These are phyloP conservation scores for Solen grandis DNA, from an alignment of 1,140 invertebrate genomes.

Conservation along the genomic window DNA sequence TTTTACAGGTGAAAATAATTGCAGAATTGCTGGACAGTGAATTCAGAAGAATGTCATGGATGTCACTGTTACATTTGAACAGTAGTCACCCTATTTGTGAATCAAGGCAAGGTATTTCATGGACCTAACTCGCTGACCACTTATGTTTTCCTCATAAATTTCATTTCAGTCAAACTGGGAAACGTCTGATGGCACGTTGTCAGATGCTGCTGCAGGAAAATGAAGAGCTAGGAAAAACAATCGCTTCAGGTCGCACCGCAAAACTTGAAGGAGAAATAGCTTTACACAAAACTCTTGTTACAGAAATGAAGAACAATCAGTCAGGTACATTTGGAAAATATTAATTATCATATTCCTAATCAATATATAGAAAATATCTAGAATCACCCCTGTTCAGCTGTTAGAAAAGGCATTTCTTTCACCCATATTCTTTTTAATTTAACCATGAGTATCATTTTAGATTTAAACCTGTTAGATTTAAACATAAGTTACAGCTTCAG, in stretches of 20 bases:
- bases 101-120: no score
- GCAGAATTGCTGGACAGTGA: no score
- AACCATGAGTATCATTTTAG: background rate
- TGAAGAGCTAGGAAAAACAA: constrained; percentile 97
- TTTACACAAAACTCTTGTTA: constrained; percentile 96
- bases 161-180: constrained; percentile 89
- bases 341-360: no score
- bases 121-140: no score
- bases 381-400: constrained; percentile 13
- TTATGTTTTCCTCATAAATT: no score
- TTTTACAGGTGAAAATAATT: no score
- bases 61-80: no score
- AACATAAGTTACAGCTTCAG: no score
- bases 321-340: constrained; percentile 92
- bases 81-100: no score
- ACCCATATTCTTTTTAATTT: background rate
- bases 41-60: no score
- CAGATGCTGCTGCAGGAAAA: constrained; percentile 98
- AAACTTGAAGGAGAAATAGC: constrained; percentile 98
- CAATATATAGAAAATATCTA: no score
- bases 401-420: background rate
- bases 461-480: no score
- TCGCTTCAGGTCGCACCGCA: constrained; percentile 95
- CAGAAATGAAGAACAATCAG: constrained; percentile 98
- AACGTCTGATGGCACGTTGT: constrained; percentile 98